Evolutionary conservation across 2,888 invertebrate genomes (phyloP).

Genomic region (Diachrysia chrysitis): DNA sequence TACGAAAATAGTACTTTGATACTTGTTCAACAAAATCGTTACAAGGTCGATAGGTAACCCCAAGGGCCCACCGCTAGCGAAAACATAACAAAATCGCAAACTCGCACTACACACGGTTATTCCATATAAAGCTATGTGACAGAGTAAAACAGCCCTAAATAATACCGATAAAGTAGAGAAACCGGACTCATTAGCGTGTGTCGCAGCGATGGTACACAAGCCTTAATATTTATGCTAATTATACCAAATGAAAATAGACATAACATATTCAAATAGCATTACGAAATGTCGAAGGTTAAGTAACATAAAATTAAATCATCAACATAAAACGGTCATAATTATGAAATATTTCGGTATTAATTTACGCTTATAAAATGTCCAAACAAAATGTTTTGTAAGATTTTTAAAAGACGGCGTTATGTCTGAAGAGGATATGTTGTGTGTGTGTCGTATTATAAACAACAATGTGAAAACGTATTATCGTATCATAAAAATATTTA

Average conservation of each 20-base stretch:
- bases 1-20: constrained; percentile 52
- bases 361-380: constrained; percentile 1
- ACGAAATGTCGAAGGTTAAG: constrained; percentile 25
- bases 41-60: constrained; percentile 54
- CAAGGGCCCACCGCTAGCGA: constrained; percentile 33
- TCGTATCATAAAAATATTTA: not conserved
- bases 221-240: constrained; percentile 2
- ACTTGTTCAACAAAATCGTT: constrained; percentile 58
- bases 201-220: constrained; percentile 4
- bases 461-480: not conserved
- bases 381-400: not conserved
- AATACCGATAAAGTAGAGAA: constrained; percentile 16
- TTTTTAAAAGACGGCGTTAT: not conserved
- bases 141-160: constrained; percentile 18
- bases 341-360: constrained; percentile 5
- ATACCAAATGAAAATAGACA: constrained; percentile 4
- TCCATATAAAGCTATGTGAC: not conserved
- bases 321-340: not conserved
- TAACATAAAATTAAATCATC: constrained; percentile 26
- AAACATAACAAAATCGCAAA: constrained; percentile 1
- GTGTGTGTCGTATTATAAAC: not conserved
- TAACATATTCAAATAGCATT: constrained; percentile 14
- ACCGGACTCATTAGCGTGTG: constrained; percentile 9
- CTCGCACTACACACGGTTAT: not conserved
- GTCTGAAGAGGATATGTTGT: not conserved